Evolutionary conservation across 2,797 vertebrate genomes (phyloP), one percentile per base, ranked within the genome.

Genomic region (Agapornis canus): DNA sequence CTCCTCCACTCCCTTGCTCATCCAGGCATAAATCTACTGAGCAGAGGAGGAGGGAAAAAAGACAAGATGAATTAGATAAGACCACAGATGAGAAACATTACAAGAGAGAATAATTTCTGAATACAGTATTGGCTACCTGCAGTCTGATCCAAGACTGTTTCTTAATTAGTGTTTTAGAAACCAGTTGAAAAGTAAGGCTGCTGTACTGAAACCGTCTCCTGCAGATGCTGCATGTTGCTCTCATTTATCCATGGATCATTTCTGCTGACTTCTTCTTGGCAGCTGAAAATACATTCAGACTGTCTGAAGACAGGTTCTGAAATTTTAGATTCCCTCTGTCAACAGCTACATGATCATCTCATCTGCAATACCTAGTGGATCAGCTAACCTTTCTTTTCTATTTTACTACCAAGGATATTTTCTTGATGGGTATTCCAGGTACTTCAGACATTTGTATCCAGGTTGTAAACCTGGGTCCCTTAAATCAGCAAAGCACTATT

Each of bases 341-440:
- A 92, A 66, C 89, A 95, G 83, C 77, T 39, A 47, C 65, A 75
- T 48, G 89, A 81, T 59, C 83, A 79, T 54, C 51, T 71, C 82
- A 40, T 6, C 70, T 48, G 70, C 87, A 82, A n/a, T 66, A 77
- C 37, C 79, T 47, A 32, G 22, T 22, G 91, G 81, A 76, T 76
- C 87, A 89, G 71, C 60, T 64, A 71, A 56, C 52, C 51, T 42
- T 70, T 32, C 73, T 47, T 26, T 45, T 54, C 73, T 76, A 13
- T 65, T 84, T 78, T 76, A 85, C 54, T n/a, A 37, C 52, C 77
- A 31, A 48, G 17, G 69, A 18, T 52, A 31, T 71, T 82, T 69
- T 76, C 82, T 59, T 45, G 77, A 95, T 92, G 91, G 77, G 47
- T 54, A 39, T 70, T 93, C 73, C 93, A 92, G 94, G 94, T 81